Evolutionary conservation across 1,140 invertebrate species (phyloP), one percentile per base, ranked within the genome.

Genomic region (Leptopilina boulardi): DNA sequence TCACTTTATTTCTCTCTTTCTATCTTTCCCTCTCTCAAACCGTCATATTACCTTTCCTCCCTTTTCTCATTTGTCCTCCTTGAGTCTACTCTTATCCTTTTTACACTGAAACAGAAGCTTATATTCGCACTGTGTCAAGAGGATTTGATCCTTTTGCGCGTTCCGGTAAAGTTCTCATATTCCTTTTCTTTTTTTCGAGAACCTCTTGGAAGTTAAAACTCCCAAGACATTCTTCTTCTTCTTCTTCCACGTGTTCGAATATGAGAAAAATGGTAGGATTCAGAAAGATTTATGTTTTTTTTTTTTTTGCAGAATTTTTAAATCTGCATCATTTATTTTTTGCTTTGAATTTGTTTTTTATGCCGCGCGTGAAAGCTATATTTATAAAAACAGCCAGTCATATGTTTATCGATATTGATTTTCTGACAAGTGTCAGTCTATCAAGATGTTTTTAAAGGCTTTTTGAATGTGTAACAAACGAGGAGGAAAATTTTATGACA

Each of bases 381-480:
- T 30, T 8, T 30, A 30, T 34, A 66, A 5, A 2, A 11, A n/a
- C 34, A 23, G 3, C 21, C 0, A n/a, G n/a, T n/a, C n/a, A n/a
- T n/a, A n/a, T n/a, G n/a, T 34, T 66, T 66, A n/a, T 66, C 11
- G 26, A 6, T 66, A 66, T 30, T 66, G 13, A 66, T 66, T 66
- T 66, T 66, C 59, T 66, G 23, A 34, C 26, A 66, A 66, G 23
- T 30, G 3, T 66, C 26, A 30, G 4, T 13, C 59, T n/a, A 66
- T 66, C 59, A 66, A 66, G 23, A 23, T 66, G 23, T 66, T 66
- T n/a, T n/a, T 66, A 66, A 34, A 13, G 13, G 21, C 59, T 66
- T 66, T n/a, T 30, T 66, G 23, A 66, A 66, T 34, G 26, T 34
- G 59, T 66, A 66, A 66, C 59, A 66, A 66, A 66, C 59, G 26